Percentiles rank a stretch among this genome's conserved stretches.
Conservation (phyloP, 2,888 invertebrate genomes). For the Eudiplozoon nipponicum region DNA sequence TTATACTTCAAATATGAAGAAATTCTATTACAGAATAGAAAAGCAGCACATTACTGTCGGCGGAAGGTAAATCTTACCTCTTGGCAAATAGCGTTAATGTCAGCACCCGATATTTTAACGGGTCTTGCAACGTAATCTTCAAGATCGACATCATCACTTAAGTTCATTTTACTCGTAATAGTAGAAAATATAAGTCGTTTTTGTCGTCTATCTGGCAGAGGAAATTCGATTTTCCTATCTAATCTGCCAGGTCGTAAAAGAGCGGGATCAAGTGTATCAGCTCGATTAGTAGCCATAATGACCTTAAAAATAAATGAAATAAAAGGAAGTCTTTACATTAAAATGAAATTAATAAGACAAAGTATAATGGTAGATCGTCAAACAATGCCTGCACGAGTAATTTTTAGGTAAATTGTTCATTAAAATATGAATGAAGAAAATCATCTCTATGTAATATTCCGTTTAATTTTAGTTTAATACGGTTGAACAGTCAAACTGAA, state of each 20-base stretch:
- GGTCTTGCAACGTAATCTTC: constrained; percentile 94
- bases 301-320: constrained; percentile 30
- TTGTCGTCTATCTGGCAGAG: constrained; percentile 53
- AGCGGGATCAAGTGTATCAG: constrained; percentile 92
- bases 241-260: constrained; percentile 65
- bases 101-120: constrained; percentile 88
- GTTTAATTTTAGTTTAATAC: no score
- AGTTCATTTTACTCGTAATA: constrained; percentile 39
- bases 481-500: no score
- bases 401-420: not conserved
- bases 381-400: not conserved
- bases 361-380: not conserved
- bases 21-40: no score
- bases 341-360: not conserved
- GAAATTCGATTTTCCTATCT: constrained; percentile 92
- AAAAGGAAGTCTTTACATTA: not conserved
- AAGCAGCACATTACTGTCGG: no score
- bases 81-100: constrained; percentile 96
- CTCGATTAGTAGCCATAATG: constrained; percentile 79
- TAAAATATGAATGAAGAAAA: no score
- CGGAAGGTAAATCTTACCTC: constrained; percentile 38
- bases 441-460: no score
- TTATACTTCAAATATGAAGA: no score
- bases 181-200: constrained; percentile 90
- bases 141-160: constrained; percentile 77